Evolutionary conservation across 2,888 invertebrate genomes (phyloP).

Genomic region (Patella caerulea): DNA sequence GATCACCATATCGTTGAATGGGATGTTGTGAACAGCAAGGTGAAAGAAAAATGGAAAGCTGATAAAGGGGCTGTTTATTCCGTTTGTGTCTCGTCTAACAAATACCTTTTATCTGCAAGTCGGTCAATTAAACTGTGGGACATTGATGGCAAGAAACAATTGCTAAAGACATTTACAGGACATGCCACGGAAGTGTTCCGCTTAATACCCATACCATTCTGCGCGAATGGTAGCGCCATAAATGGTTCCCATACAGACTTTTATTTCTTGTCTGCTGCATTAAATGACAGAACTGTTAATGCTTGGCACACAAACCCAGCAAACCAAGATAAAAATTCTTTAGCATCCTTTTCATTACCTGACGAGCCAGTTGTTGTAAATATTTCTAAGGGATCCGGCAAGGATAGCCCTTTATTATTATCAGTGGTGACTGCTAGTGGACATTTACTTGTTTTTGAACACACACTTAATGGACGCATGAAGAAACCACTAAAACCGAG

Average conservation of each 20-base stretch:
- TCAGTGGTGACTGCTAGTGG: conserved; percentile 82
- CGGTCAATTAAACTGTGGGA: conserved; percentile 79
- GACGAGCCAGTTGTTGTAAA: conserved; percentile 62
- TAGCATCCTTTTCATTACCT: conserved; percentile 64
- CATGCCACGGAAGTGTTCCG: conserved; percentile 68
- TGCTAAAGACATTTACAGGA: conserved; percentile 66
- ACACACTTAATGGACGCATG: conserved; percentile 82
- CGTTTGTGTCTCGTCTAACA: conserved; percentile 76
- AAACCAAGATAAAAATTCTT: conserved; percentile 50
- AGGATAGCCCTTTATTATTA: conserved; percentile 49
- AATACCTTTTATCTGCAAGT: conserved; percentile 70
- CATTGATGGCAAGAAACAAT: conserved; percentile 70
- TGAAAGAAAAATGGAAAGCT: conserved; percentile 79
- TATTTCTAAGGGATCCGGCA: conserved; percentile 33
- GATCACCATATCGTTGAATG: conserved; percentile 74
- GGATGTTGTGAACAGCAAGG: conserved; percentile 66
- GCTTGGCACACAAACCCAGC: conserved; percentile 50
- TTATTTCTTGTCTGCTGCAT: conserved; percentile 67
- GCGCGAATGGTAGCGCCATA: conserved; percentile 14
- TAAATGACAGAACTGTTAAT: conserved; percentile 66
- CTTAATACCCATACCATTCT: conserved; percentile 50
- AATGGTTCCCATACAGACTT: conserved; percentile 42
- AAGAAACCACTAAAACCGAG: conserved; percentile 64
- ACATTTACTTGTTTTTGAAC: conserved; percentile 83
- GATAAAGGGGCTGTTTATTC: conserved; percentile 73